phyloP scores from a whole-genome alignment of 2,797 vertebrate species.

The Arrhamphus sclerolepis region DNA sequence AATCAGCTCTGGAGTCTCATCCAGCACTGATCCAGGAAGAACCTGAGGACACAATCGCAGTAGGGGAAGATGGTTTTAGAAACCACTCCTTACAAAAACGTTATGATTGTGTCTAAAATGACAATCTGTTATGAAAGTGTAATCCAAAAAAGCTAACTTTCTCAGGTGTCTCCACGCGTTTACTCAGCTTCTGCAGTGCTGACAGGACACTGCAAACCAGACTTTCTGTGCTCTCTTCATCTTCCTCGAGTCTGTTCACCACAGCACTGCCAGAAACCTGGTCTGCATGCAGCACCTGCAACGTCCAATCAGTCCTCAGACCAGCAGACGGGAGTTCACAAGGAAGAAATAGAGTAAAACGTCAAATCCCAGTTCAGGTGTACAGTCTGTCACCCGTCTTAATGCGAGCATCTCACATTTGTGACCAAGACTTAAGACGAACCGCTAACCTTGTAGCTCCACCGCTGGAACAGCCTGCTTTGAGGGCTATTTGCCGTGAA shows the following conservation, averaged over 20 bases:
- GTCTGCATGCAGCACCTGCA: conserved; percentile 55
- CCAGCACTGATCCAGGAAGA: conserved; percentile 54
- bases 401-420: neutral
- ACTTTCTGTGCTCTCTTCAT: conserved; percentile 52
- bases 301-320: no score
- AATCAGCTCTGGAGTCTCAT: conserved; percentile 58
- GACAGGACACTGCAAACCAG: conserved; percentile 64
- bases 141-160: conserved; percentile 56
- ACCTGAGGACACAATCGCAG: conserved; percentile 27
- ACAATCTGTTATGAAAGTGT: neutral
- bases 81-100: neutral
- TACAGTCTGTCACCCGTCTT: no score
- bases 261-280: neutral
- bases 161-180: conserved; percentile 42
- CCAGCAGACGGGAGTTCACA: neutral
- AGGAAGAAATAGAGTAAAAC: neutral
- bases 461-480: conserved; percentile 77
- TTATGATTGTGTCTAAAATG: neutral
- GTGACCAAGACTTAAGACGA: neutral
- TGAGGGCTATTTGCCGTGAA: conserved; percentile 71
- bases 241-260: conserved; percentile 25
- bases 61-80: neutral
- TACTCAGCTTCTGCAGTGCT: conserved; percentile 61
- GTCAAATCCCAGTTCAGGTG: no score
- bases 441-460: conserved; percentile 75